Evolutionary conservation across 2,797 vertebrate species (phyloP).

Genomic region (Arctocebus calabarensis): DNA sequence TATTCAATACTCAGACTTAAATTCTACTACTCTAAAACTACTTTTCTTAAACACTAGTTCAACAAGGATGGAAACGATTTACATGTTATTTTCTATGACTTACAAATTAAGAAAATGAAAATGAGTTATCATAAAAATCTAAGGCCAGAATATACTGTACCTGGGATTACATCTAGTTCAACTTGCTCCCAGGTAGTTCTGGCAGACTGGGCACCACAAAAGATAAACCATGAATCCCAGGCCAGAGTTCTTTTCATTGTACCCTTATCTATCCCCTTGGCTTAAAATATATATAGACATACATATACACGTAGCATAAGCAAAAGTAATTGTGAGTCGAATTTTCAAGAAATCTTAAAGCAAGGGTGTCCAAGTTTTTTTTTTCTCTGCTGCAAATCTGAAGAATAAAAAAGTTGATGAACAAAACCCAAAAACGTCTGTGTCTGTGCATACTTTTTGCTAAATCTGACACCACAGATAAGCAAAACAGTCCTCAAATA

Average conservation of each 20-base stretch:
- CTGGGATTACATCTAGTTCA: background rate
- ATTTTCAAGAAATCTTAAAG: slow-evolving; percentile 40
- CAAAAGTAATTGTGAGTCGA: background rate
- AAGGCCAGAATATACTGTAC: background rate
- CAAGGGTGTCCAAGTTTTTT: too few relatives aligned
- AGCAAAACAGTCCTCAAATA: too few relatives aligned
- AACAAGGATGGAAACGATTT: slow-evolving; percentile 18
- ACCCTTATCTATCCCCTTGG: background rate
- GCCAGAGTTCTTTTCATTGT: background rate
- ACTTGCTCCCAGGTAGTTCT: background rate
- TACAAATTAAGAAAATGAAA: slow-evolving; percentile 41
- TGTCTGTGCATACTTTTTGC: too few relatives aligned
- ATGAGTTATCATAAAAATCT: background rate
- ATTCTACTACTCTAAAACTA: background rate
- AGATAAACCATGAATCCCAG: background rate
- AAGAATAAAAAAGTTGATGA: too few relatives aligned
- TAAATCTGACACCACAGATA: too few relatives aligned
- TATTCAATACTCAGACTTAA: background rate
- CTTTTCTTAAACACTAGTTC: background rate
- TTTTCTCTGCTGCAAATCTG: too few relatives aligned
- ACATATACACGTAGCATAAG: rapidly evolving
- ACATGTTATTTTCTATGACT: background rate
- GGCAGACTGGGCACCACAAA: background rate
- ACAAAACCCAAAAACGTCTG: too few relatives aligned
- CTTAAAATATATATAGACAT: background rate